Conservation (phyloP, 2,797 vertebrate genomes). For the Pantherophis alleghaniensis region DNA sequence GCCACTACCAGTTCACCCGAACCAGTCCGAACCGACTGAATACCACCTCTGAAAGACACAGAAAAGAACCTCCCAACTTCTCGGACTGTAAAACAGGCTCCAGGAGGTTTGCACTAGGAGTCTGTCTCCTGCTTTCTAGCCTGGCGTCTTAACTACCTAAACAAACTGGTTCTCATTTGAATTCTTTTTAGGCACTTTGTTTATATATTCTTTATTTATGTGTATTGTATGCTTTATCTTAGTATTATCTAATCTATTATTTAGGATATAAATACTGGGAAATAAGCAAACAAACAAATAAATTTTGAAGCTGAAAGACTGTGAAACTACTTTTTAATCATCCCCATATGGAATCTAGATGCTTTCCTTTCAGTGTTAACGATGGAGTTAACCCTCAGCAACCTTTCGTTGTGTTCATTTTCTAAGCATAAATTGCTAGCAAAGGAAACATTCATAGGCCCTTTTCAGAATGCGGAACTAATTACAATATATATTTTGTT, state of each 20-base stretch:
- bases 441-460: slow-evolving; percentile 51
- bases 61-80: background rate
- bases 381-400: slow-evolving; percentile 39
- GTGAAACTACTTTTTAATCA: background rate
- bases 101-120: background rate
- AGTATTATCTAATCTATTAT: background rate
- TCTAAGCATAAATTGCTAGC: slow-evolving; percentile 50
- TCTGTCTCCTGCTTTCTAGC: background rate
- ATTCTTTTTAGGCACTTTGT: background rate
- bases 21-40: no score
- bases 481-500: slow-evolving; percentile 74
- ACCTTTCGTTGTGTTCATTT: background rate
- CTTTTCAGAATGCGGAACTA: slow-evolving; percentile 60
- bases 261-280: background rate
- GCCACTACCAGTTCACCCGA: no score
- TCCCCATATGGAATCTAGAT: background rate
- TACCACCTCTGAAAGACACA: background rate
- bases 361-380: slow-evolving; percentile 28
- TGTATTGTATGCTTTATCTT: background rate
- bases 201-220: background rate
- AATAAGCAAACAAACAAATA: background rate
- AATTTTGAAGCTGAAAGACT: background rate
- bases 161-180: background rate
- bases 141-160: background rate
- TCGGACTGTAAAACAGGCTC: background rate